A percentile compares a stretch with the other conserved stretches of the same genome.
These are phyloP conservation scores for Gambelia wislizenii DNA, from an alignment of 2,797 vertebrate genomes.

Conservation along the genomic window DNA sequence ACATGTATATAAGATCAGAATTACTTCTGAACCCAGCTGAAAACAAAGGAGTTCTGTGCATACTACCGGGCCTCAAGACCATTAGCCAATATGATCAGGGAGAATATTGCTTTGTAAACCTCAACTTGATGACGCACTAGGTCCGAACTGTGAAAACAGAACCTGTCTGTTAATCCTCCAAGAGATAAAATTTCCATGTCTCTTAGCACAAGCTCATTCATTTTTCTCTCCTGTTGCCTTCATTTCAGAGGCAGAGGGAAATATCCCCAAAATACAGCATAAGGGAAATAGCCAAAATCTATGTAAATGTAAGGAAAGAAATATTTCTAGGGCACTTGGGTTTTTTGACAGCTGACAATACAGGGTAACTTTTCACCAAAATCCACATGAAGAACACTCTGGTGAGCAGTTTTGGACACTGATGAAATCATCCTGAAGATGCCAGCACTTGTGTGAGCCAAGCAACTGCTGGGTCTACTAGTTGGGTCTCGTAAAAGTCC, in stretches of 20 bases:
- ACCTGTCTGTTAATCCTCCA: slow-evolving; percentile 36
- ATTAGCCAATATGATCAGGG: background rate
- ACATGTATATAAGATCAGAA: background rate
- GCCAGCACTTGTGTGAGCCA: background rate
- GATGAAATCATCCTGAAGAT: background rate
- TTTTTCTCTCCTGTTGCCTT: background rate
- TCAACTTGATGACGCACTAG: slow-evolving; percentile 20
- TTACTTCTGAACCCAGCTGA: background rate
- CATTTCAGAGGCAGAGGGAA: background rate
- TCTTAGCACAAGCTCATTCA: background rate
- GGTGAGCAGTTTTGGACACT: background rate
- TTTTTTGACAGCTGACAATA: background rate
- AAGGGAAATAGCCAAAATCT: background rate
- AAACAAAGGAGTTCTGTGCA: background rate
- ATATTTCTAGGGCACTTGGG: background rate
- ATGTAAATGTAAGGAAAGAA: background rate
- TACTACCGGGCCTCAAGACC: background rate
- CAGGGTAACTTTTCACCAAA: background rate
- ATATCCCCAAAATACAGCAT: background rate
- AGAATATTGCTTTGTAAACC: background rate
- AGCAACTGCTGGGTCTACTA: background rate
- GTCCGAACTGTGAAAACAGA: slow-evolving; percentile 32
- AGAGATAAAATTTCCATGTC: slow-evolving; percentile 12
- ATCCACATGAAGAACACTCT: background rate
- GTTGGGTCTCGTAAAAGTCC: background rate